Evolutionary conservation across 1,140 invertebrate species (phyloP), one percentile per base, ranked within the genome.

Genomic region (Lethrus apterus): DNA sequence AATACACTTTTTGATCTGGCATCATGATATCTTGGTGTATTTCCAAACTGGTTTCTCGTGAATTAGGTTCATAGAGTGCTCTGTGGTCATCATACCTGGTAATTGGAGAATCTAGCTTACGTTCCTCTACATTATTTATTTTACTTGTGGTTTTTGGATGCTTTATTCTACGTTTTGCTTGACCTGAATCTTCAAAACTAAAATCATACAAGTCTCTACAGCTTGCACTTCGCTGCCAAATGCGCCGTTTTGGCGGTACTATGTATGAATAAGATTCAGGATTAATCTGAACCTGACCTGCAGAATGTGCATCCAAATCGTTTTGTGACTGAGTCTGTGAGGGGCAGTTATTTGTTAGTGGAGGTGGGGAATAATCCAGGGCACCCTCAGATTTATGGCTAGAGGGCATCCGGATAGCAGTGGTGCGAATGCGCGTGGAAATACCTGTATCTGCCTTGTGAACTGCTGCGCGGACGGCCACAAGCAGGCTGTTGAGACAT

Each of bases 191-290:
- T 52, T 82, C 79, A 60, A 82, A 82, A 60, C 76, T 80, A 59
- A 76, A 81, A 61, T 81, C 80, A 60, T 84, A 82, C 15, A 86
- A 70, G 55, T 86, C 83, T 60, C 81, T 77, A 68, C 85, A 88
- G 57, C 82, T 85, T 52, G 83, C 80, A 61, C 83, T 86, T 56
- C 85, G 81, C 42, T 83, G 77, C 80, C 80, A 83, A 19, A 78
- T 67, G 57, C 76, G 72, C 41, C 71, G 66, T 50, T 64, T 64
- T 36, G 73, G 68, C 43, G 68, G 65, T 57, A 34, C 50, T n/a
- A 48, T 33, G 14, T 47, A 45, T 26, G 45, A 48, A 24, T 50
- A 48, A 26, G 51, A 50, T 47, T 62, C 48, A 42, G 50, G 40
- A 47, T 41, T 52, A 64, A 59, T 51, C 64, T 58, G 62, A 65